A percentile compares a stretch with the other conserved stretches of the same genome.
phyloP scores from a whole-genome alignment of 2,888 invertebrate species.

The Sinopyrophorus schimmeli region DNA sequence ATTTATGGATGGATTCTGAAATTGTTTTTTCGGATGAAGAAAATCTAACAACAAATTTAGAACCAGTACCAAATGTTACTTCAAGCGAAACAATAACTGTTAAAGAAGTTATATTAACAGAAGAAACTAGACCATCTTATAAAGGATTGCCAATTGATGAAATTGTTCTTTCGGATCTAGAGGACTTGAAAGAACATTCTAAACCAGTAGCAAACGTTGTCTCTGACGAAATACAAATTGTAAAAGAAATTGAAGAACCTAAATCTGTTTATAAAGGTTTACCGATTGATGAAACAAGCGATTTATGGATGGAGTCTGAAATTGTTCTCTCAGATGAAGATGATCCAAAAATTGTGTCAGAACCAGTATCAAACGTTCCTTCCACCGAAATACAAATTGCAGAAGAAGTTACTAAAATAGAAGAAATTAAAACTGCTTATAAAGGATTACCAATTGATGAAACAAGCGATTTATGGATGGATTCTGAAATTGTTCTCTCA shows the following conservation, averaged over 20 bases:
- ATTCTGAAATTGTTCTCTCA: slow-evolving; percentile 22
- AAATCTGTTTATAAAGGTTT: slow-evolving; percentile 31
- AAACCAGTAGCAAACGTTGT: neutral
- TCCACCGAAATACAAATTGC: slow-evolving; percentile 17
- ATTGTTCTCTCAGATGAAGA: slow-evolving; percentile 23
- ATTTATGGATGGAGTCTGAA: slow-evolving; percentile 30
- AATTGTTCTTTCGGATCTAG: too few relatives aligned
- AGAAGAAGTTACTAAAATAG: slow-evolving; percentile 14
- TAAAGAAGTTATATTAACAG: too few relatives aligned
- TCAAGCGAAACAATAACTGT: too few relatives aligned
- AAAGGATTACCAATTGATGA: slow-evolving; percentile 28
- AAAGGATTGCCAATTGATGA: too few relatives aligned
- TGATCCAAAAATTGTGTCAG: slow-evolving; percentile 6
- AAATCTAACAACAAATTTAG: neutral
- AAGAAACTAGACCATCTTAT: too few relatives aligned
- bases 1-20: slow-evolving; percentile 41
- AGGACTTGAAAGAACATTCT: neutral
- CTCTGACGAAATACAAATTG: neutral
- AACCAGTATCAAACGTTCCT: slow-evolving; percentile 9
- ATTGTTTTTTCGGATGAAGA: slow-evolving; percentile 22
- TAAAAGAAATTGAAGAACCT: slow-evolving; percentile 6
- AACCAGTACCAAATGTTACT: too few relatives aligned
- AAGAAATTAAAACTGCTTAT: slow-evolving; percentile 18
- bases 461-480: slow-evolving; percentile 20
- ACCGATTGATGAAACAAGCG: slow-evolving; percentile 29